These are phyloP conservation scores for Pyrrhosoma nymphula DNA, from an alignment of 2,888 invertebrate species.

Conservation along the genomic window DNA sequence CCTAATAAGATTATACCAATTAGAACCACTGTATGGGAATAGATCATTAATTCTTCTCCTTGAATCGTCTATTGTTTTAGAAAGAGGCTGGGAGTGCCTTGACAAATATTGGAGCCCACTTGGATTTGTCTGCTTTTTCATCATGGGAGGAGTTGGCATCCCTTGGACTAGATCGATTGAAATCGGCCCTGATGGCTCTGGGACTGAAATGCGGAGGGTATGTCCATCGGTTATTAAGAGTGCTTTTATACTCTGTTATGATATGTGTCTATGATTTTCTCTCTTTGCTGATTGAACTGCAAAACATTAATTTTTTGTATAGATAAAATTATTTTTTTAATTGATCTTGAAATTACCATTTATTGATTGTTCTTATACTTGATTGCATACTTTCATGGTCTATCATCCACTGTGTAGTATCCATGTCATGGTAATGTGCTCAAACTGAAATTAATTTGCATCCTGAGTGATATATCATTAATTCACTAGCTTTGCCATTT, in stretches of 20 bases:
- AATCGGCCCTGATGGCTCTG: conserved; percentile 97
- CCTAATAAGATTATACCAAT: too few species aligned
- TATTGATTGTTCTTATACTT: too few species aligned
- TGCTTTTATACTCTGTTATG: background rate
- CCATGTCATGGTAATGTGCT: too few species aligned
- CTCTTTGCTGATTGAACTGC: too few species aligned
- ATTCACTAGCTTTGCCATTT: background rate
- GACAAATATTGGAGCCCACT: conserved; percentile 96
- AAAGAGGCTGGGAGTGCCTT: conserved; percentile 97
- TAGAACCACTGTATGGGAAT: too few species aligned
- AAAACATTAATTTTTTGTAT: too few species aligned
- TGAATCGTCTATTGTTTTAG: conserved; percentile 76
- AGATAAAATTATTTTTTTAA: too few species aligned
- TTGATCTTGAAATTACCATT: too few species aligned
- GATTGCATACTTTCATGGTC: too few species aligned
- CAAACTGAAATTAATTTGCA: too few species aligned
- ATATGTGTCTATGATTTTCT: background rate
- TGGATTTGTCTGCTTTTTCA: conserved; percentile 98
- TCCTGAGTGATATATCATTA: too few species aligned
- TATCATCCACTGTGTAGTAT: too few species aligned
- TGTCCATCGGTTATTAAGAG: conserved; percentile 71
- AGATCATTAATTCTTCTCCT: background rate
- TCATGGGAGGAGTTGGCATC: conserved; percentile 98
- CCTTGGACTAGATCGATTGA: conserved; percentile 96
- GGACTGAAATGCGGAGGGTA: conserved; percentile 98